Base-by-base conservation (phyloP, 1,140 invertebrate genomes). In the Drosophila jambulina region DNA sequence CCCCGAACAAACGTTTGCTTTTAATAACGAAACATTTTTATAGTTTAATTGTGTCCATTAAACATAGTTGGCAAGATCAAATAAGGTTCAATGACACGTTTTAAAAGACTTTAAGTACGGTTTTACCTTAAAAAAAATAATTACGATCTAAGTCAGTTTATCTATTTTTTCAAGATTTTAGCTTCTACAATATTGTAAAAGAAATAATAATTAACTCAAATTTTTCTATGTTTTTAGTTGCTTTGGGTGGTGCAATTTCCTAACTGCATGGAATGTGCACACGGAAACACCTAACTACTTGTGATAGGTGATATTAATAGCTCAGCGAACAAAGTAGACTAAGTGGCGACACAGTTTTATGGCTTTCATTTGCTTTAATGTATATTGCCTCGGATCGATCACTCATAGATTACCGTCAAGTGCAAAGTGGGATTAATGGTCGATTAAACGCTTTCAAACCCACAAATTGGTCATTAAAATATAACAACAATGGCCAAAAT, bases 381-480 rank as follows among this genome's bases (percentile, higher is more conserved):
- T 36, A 9, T 32, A 65, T 43, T 32, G 21, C 8, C 15, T 32
- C 13, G 19, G 21, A 13, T 12, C 29, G 23, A 62, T 65, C 38
- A 43, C 21, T n/a, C 6, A 2, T 8, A n/a, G 32, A 62, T 64
- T 43, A 43, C 12, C 21, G 27, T 64, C 38, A 43, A 64, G 62
- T 64, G 56, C 56, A 43, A 61, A 61, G 34, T 64, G 25, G 32
- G 61, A 51, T 51, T 67, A 69, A 12, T 23, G 61, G 27, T 25
- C 10, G 65, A 69, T 69, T 69, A 69, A 62, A 21, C 21, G 6
- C 23, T 29, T 43, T 27, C 9, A 19, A 3, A 3, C 17, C 27
- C 13, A 23, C 40, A n/a, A 13, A 61, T 45, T 27, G 65, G 36
- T 5, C 13, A 7, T 49, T 25, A 53, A 43, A 67, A 27, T 27